Percentiles rank a stretch among this genome's conserved stretches.
Conservation (phyloP, 1,140 invertebrate species). For the Schlechtendalia chinensis region DNA sequence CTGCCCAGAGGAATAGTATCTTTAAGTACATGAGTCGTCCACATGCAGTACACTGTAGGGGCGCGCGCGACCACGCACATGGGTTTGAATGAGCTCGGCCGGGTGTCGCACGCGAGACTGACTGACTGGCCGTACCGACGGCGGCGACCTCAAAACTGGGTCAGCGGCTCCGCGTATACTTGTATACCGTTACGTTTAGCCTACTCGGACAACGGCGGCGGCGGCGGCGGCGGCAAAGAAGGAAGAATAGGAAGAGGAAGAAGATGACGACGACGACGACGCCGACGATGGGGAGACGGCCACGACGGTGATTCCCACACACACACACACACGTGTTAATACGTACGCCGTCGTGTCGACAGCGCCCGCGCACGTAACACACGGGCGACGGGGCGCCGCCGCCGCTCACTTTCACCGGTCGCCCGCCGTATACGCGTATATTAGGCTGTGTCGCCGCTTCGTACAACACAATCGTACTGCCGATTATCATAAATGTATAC, state of each 20-base stretch:
- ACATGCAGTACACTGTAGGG: slow-evolving; percentile 49
- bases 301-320: neutral
- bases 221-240: neutral
- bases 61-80: slow-evolving; percentile 48
- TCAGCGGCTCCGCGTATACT: slow-evolving; percentile 23
- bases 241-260: neutral
- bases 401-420: slow-evolving; percentile 45
- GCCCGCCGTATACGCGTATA: too few relatives aligned
- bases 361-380: slow-evolving; percentile 45
- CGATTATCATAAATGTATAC: too few relatives aligned
- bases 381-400: neutral
- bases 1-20: slow-evolving; percentile 48
- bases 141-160: slow-evolving; percentile 29
- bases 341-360: neutral
- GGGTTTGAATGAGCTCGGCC: slow-evolving; percentile 44
- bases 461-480: neutral
- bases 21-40: slow-evolving; percentile 50
- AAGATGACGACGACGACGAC: neutral
- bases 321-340: neutral
- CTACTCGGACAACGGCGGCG: slow-evolving; percentile 25
- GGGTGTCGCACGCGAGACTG: slow-evolving; percentile 48
- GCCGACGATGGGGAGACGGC: neutral
- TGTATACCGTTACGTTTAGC: slow-evolving; percentile 48
- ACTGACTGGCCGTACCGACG: slow-evolving; percentile 12
- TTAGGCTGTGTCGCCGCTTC: neutral